A percentile compares a stretch with the other conserved stretches of the same genome.
phyloP scores from a whole-genome alignment of 2,113 vertebrate species.

The Sapajus apella region DNA sequence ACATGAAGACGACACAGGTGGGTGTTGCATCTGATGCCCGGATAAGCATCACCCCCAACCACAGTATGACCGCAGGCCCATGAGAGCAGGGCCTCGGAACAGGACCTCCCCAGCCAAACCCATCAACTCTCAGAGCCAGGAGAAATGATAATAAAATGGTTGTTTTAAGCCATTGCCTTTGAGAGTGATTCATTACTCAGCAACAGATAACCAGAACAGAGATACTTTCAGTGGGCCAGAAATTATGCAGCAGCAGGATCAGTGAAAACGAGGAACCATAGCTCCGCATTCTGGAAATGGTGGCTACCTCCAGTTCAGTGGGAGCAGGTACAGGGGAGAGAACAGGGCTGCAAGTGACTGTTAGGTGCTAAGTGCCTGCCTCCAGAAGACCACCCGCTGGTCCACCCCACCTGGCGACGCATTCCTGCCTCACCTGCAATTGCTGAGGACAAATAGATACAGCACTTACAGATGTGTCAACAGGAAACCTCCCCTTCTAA shows the following conservation, averaged over 20 bases:
- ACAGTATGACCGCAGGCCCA: too few relatives aligned
- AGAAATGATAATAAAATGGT: neutral
- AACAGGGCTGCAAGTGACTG: neutral
- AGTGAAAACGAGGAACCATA: neutral
- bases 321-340: neutral
- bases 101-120: neutral
- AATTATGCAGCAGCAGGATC: neutral
- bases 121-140: too few relatives aligned
- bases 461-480: neutral
- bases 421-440: neutral
- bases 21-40: neutral
- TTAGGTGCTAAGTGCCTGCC: neutral
- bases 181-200: neutral
- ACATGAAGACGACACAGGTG: fast-evolving
- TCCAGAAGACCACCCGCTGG: neutral
- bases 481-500: neutral
- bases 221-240: neutral
- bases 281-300: neutral
- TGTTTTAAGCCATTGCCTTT: neutral
- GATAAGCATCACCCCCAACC: neutral
- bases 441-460: neutral
- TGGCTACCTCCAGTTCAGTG: neutral
- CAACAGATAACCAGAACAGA: too few relatives aligned
- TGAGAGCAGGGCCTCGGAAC: too few relatives aligned
- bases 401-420: neutral